Evolutionary conservation across 2,113 vertebrate species (phyloP).

Genomic region (Callorhinus ursinus): DNA sequence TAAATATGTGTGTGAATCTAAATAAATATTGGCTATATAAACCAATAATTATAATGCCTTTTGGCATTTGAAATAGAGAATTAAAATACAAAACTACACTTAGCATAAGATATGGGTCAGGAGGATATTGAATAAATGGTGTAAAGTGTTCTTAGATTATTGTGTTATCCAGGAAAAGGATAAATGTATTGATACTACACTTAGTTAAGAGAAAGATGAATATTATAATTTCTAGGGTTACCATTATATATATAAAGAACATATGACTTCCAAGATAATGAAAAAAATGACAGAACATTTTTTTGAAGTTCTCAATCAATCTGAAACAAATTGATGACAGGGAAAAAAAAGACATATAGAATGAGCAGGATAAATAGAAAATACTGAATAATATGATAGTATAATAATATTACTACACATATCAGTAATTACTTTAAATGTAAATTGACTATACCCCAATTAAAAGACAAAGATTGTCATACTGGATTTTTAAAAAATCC

Average conservation of each 20-base stretch:
- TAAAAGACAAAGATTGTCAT: background rate
- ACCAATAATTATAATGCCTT: background rate
- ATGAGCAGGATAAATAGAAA: background rate
- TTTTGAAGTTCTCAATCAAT: background rate
- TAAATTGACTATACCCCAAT: background rate
- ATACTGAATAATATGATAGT: background rate
- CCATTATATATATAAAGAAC: background rate
- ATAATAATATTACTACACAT: background rate
- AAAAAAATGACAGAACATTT: background rate
- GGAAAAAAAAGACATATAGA: background rate
- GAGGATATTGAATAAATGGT: background rate
- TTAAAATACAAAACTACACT: background rate
- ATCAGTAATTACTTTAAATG: background rate
- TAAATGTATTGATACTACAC: background rate
- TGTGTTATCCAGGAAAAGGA: background rate
- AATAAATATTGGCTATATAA: background rate
- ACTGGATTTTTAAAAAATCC: background rate
- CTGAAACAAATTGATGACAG: background rate
- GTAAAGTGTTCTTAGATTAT: background rate
- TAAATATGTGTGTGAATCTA: background rate
- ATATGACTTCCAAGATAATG: conserved; percentile 15
- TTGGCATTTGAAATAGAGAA: conserved; percentile 12
- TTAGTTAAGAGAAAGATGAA: background rate
- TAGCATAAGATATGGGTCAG: background rate
- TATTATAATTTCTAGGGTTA: background rate